A percentile compares a stretch with the other conserved stretches of the same genome.
phyloP scores from a whole-genome alignment of 2,797 vertebrate species.

The Brachyrhaphis roseni region DNA sequence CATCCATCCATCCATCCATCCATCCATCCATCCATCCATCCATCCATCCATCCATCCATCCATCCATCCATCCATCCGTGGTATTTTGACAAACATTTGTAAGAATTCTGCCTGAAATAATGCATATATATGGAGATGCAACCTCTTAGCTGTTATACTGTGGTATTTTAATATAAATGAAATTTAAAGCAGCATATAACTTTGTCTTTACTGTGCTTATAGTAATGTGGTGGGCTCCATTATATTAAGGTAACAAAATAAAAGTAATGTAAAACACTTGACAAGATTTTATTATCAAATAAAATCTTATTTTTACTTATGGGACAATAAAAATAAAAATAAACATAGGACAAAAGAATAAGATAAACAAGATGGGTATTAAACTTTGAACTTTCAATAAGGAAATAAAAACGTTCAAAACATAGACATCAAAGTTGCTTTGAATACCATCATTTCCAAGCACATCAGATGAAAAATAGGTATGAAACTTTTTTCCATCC shows the following conservation, averaged over 20 bases:
- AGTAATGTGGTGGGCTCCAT: neutral
- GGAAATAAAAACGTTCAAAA: conserved; percentile 14
- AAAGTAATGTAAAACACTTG: neutral
- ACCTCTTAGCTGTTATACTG: neutral
- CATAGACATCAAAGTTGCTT: conserved; percentile 17
- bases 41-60: too few relatives aligned
- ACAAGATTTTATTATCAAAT: neutral
- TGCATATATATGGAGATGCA: neutral
- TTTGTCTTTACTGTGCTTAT: neutral
- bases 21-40: neutral
- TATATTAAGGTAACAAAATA: neutral
- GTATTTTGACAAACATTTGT: neutral
- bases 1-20: neutral
- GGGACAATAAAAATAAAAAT: neutral
- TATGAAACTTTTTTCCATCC: conserved; percentile 48
- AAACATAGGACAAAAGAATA: neutral
- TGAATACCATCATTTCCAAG: conserved; percentile 51
- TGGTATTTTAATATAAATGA: neutral
- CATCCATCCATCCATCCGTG: neutral
- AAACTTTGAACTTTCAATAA: conserved; percentile 17
- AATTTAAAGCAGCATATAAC: neutral
- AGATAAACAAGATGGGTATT: neutral
- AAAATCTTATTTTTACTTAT: neutral
- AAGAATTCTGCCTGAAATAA: neutral
- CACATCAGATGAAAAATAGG: conserved; percentile 54